Base-by-base conservation (phyloP, 1,140 invertebrate genomes). In the Ceratina australensis region DNA sequence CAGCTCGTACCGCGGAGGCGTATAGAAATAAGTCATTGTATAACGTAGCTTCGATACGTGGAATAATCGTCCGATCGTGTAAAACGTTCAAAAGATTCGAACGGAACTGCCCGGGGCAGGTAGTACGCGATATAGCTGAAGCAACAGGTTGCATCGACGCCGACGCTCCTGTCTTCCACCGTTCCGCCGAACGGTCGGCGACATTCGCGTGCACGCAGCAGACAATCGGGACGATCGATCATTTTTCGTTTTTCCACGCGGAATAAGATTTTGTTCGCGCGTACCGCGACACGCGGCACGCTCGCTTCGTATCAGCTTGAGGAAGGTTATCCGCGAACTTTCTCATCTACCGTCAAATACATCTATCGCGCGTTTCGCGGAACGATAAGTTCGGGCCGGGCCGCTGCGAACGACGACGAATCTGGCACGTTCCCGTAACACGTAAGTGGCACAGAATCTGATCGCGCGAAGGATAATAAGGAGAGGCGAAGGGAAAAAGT, bases 161-260 rank as follows among this genome's bases (percentile, higher is more conserved):
- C 74, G 80, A 81, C 79, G 83, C 78, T 78, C 73, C 81, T 74
- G 66, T 78, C 79, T 87, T 79, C 42, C 78, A 85, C 78, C 56
- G 47, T 87, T 79, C 42, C 78, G 83, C 78, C 56, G 47, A 76
- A 86, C 85, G 86, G 85, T 86, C 83, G 82, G 81, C 78, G 83
- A 76, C 81, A 83, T 76, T 77, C 78, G 47, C 60, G 64, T 56
- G 33, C 65, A 78, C 82, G 72, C 52, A 49, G 47, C 60, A 72
- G 28, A 65, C 56, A 50, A 52, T 15, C 63, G n/a, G n/a, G n/a
- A 15, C 26, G 24, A 61, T 7, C 26, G 22, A 54, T 63, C 68
- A n/a, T 59, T 22, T 42, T 71, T 22, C 74, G 50, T n/a, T 28
- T 42, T 50, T 42, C 7, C 18, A 18, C 33, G 54, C 16, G 54